Percentiles rank a stretch among this genome's conserved stretches.
phyloP scores from a whole-genome alignment of 2,797 vertebrate species.

The Neosilurus mollespiculum region DNA sequence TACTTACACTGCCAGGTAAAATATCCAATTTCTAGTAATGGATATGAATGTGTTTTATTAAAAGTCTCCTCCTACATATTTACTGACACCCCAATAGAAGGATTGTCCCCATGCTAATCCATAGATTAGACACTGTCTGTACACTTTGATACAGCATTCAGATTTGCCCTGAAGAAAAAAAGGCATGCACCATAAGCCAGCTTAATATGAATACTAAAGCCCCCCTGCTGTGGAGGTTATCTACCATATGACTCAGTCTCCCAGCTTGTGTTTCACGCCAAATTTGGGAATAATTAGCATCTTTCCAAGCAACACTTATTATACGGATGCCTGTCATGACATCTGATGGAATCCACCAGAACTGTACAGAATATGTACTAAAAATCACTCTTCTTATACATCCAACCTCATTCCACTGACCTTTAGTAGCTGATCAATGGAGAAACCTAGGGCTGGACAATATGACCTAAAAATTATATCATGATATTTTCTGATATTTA shows the following conservation, averaged over 20 bases:
- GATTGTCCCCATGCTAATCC: constrained; percentile 48
- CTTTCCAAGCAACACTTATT: neutral
- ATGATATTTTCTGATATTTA: too few species aligned
- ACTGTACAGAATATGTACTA: neutral
- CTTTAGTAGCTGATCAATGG: constrained; percentile 18
- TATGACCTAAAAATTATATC: too few species aligned
- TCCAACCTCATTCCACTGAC: constrained; percentile 23
- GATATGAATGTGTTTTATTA: neutral
- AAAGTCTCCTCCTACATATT: constrained; percentile 12
- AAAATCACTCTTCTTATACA: constrained; percentile 1
- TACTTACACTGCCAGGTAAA: too few species aligned
- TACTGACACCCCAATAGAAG: constrained; percentile 26
- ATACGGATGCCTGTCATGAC: neutral
- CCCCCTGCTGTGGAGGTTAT: constrained; percentile 50
- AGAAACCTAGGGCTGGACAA: too few species aligned
- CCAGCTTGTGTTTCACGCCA: constrained; percentile 13
- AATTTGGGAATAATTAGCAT: constrained; percentile 20
- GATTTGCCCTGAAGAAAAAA: constrained; percentile 44
- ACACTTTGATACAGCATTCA: constrained; percentile 47
- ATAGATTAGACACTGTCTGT: constrained; percentile 51
- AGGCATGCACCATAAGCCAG: constrained; percentile 31
- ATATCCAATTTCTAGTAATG: neutral
- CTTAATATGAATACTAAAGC: constrained; percentile 35
- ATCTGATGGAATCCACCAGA: constrained; percentile 13
- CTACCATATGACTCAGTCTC: constrained; percentile 43